These are phyloP conservation scores for Gopherus flavomarginatus DNA, from an alignment of 2,113 vertebrate genomes.

Conservation along the genomic window DNA sequence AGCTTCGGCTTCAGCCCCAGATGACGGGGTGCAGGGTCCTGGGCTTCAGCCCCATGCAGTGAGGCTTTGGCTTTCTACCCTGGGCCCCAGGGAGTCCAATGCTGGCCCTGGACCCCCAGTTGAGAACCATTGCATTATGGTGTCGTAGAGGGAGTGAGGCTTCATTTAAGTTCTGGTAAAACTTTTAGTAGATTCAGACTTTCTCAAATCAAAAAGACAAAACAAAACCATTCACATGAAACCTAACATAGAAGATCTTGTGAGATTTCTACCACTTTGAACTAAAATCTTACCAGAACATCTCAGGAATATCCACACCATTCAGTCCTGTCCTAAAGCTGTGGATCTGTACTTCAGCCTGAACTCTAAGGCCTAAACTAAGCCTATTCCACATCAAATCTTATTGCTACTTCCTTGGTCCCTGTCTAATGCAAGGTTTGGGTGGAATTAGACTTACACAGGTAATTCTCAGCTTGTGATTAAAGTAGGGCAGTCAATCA, in stretches of 20 bases:
- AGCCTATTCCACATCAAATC: not conserved
- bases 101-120: no score
- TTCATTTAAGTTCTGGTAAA: not conserved
- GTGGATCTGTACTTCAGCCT: not conserved
- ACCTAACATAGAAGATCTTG: not conserved
- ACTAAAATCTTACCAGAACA: not conserved
- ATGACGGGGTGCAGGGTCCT: no score
- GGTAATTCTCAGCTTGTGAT: not conserved
- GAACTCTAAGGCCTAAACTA: not conserved
- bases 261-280: not conserved
- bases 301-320: not conserved
- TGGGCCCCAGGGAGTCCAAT: no score
- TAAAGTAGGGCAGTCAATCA: not conserved
- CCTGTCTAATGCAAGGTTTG: not conserved
- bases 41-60: no score
- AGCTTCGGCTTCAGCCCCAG: no score
- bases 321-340: not conserved
- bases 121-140: not conserved
- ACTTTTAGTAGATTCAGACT: not conserved
- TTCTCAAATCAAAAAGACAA: not conserved
- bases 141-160: not conserved
- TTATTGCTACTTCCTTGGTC: not conserved
- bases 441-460: not conserved
- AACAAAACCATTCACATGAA: not conserved
- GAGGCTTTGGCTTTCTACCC: no score